A percentile compares a stretch with the other conserved stretches of the same genome.
Evolutionary conservation across 1,140 invertebrate genomes (phyloP).

Genomic region (Andrena cerasifolii): DNA sequence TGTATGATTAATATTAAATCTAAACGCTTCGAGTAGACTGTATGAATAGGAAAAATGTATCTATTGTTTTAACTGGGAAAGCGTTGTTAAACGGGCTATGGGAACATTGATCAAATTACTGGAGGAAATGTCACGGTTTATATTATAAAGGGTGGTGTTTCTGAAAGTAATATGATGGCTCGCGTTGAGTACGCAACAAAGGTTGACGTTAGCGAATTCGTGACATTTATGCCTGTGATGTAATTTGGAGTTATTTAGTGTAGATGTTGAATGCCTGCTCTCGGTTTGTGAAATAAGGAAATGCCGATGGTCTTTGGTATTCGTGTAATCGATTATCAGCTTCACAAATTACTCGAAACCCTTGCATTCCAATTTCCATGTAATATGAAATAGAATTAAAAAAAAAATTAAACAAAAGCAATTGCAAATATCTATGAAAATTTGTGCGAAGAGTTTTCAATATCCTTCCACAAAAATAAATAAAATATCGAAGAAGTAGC

Average conservation of each 20-base stretch:
- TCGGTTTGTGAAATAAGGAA: neutral
- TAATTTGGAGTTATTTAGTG: conserved; percentile 38
- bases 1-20: neutral
- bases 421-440: too few relatives aligned
- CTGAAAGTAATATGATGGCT: conserved; percentile 40
- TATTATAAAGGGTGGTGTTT: conserved; percentile 34
- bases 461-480: too few relatives aligned
- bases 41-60: neutral
- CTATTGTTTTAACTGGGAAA: neutral
- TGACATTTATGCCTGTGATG: conserved; percentile 43
- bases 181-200: conserved; percentile 31
- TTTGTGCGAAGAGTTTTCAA: too few relatives aligned
- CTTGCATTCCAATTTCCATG: too few relatives aligned
- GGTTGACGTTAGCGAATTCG: conserved; percentile 43
- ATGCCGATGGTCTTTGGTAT: neutral
- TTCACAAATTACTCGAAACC: neutral
- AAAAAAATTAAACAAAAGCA: too few relatives aligned
- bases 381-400: neutral
- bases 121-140: conserved; percentile 44
- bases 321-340: too few relatives aligned
- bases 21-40: too few relatives aligned
- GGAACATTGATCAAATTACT: conserved; percentile 27
- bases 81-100: neutral
- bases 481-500: too few relatives aligned
- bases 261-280: neutral